phyloP scores from a whole-genome alignment of 1,140 invertebrate genomes.

The Eubasilissa regina region DNA sequence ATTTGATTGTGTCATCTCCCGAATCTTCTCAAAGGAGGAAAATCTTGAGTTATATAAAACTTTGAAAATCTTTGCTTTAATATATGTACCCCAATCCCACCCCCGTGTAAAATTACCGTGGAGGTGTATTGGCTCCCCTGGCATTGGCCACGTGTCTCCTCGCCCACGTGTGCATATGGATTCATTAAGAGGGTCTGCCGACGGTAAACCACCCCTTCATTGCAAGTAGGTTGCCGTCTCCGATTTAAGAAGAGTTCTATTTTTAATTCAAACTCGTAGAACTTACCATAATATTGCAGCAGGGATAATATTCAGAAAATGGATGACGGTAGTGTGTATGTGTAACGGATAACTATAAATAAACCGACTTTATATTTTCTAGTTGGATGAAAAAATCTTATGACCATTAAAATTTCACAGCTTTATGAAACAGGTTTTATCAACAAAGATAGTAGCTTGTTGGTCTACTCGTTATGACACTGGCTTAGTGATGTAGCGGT shows the following conservation, averaged over 20 bases:
- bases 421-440: too few relatives aligned
- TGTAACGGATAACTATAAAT: too few relatives aligned
- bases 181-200: slow-evolving; percentile 33
- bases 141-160: slow-evolving; percentile 38
- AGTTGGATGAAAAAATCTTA: too few relatives aligned
- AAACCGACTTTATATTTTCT: too few relatives aligned
- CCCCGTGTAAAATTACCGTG: slow-evolving; percentile 26
- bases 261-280: background rate
- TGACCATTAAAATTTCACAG: too few relatives aligned
- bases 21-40: background rate
- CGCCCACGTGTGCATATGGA: slow-evolving; percentile 40
- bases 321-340: too few relatives aligned
- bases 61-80: slow-evolving; percentile 28
- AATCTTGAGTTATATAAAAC: too few relatives aligned
- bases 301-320: too few relatives aligned
- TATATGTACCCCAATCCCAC: background rate
- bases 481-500: too few relatives aligned
- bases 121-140: slow-evolving; percentile 29
- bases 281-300: too few relatives aligned
- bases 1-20: background rate
- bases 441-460: too few relatives aligned
- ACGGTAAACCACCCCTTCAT: slow-evolving; percentile 27
- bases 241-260: background rate
- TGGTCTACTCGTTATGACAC: too few relatives aligned
- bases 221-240: background rate